These are phyloP conservation scores for Zaprionus inermis DNA, from an alignment of 1,140 invertebrate species.

Conservation along the genomic window DNA sequence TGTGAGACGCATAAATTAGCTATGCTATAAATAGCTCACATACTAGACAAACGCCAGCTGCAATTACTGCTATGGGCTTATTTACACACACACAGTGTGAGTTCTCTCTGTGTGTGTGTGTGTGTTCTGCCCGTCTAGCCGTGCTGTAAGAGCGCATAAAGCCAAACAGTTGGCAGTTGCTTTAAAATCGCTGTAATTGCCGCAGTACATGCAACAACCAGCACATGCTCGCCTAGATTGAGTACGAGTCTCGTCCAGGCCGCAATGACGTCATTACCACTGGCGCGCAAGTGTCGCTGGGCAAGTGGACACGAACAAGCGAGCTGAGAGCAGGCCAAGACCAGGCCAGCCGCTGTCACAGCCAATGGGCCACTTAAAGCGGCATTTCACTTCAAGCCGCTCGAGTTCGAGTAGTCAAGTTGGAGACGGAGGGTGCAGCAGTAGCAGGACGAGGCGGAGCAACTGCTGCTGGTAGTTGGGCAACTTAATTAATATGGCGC, in stretches of 20 bases:
- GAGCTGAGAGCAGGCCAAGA: not conserved
- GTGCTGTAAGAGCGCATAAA: conserved; percentile 1
- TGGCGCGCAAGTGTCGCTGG: conserved; percentile 65
- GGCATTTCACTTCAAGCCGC: conserved; percentile 52
- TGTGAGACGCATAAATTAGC: conserved; percentile 43
- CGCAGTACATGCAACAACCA: conserved; percentile 53
- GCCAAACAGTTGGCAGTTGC: conserved; percentile 2
- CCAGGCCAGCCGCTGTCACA: conserved; percentile 22
- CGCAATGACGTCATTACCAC: conserved; percentile 75
- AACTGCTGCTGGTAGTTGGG: conserved; percentile 25
- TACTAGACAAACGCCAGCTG: conserved; percentile 8
- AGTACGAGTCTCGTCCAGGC: conserved; percentile 21
- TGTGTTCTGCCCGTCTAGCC: conserved; percentile 6
- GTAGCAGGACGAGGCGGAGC: not conserved
- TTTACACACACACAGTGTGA: no score
- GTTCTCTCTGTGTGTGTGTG: not conserved
- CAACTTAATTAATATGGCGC: conserved; percentile 74
- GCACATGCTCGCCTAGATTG: conserved; percentile 15
- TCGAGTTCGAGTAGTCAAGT: conserved; percentile 41
- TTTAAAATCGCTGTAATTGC: conserved; percentile 48
- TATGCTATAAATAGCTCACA: conserved; percentile 22
- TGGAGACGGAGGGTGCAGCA: not conserved
- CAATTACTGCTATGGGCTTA: not conserved
- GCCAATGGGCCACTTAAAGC: conserved; percentile 46
- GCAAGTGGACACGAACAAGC: conserved; percentile 43